Conservation (phyloP, 2,888 invertebrate species). For the Sminthurinus aureus region DNA sequence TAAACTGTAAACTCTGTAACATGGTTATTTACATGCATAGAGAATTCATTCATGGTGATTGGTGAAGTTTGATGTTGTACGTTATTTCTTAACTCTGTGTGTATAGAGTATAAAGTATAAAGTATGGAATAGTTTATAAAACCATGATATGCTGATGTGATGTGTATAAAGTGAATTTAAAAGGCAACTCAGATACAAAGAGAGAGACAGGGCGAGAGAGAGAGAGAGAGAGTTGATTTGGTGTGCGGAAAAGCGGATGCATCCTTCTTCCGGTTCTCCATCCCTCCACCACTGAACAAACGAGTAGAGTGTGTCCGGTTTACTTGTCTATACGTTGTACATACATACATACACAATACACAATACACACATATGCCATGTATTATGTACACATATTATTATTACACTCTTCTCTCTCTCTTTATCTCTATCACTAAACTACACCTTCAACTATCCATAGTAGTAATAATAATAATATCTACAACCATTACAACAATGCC, state of each 20-base stretch:
- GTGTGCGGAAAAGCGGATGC: conserved; percentile 23
- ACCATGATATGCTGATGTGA: not conserved
- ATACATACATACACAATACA: not conserved
- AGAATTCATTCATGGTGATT: not conserved
- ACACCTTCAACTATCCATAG: not conserved
- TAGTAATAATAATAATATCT: not conserved
- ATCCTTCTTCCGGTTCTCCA: conserved; percentile 50
- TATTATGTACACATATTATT: no score
- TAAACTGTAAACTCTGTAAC: not conserved
- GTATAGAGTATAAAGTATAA: no score
- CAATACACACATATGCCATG: not conserved
- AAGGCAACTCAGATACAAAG: conserved; percentile 10
- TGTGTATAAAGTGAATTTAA: not conserved
- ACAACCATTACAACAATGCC: no score
- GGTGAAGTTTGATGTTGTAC: no score
- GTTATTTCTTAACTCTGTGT: no score
- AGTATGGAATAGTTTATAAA: no score
- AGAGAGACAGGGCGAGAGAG: conserved; percentile 21
- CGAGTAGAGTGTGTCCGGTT: conserved; percentile 17
- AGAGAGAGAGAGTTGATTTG: conserved; percentile 21
- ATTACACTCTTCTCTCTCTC: no score
- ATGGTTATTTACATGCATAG: no score
- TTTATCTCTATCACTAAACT: not conserved
- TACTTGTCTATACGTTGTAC: not conserved
- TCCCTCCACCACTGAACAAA: conserved; percentile 12